Evolutionary conservation across 2,888 invertebrate species (phyloP), one percentile per base, ranked within the genome.

Genomic region (Carterocephalus palaemon): DNA sequence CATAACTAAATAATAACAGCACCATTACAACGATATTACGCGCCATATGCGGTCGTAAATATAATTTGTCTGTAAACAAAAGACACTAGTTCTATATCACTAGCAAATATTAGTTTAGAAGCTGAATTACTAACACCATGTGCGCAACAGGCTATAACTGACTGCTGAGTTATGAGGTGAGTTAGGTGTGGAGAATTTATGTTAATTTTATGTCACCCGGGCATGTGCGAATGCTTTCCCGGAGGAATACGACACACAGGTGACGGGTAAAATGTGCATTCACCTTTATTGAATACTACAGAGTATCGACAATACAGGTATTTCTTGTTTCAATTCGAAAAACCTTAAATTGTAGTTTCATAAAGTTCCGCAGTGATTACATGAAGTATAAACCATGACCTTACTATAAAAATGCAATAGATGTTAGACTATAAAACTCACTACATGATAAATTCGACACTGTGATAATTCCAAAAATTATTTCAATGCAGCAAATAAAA

Each of bases 281-380:
- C 36, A 10, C 16, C n/a, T 36, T 24, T 39, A 39, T 39, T 22
- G 39, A 40, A 40, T 32, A 31, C 10, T 4, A n/a, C n/a, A n/a
- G n/a, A n/a, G n/a, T n/a, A n/a, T n/a, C 12, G 23, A 40, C 16
- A 32, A 22, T n/a, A n/a, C n/a, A n/a, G n/a, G n/a, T n/a, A n/a
- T n/a, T n/a, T n/a, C n/a, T n/a, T n/a, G n/a, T 26, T 38, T 42
- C 33, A 26, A 34, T 39, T 36, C 31, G 34, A 26, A 13, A n/a
- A n/a, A n/a, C n/a, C n/a, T n/a, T n/a, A n/a, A n/a, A n/a, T n/a
- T n/a, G n/a, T n/a, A 15, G 29, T 26, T 26, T 23, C 32, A 59
- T 48, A 51, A 55, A 64, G 60, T 65, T 65, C 69, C 66, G 70
- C n/a, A n/a, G n/a, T n/a, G n/a, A n/a, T n/a, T n/a, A n/a, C n/a